Conservation (phyloP, 2,797 vertebrate species). For the Vespertilio murinus region DNA sequence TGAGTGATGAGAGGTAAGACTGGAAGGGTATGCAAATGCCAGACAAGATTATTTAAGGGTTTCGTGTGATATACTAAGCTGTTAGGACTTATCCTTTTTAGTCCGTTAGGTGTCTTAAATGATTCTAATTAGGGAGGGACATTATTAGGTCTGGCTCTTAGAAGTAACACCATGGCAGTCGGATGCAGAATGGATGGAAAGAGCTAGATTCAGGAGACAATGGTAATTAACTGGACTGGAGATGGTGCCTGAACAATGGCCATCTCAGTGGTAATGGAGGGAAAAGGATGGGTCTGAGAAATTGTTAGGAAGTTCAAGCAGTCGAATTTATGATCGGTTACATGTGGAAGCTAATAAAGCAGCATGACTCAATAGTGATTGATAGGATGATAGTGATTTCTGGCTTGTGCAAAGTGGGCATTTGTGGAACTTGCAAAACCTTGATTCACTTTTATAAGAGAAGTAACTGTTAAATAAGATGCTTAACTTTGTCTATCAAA, state of each 20-base stretch:
- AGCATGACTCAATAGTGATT: neutral
- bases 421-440: neutral
- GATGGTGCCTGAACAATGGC: neutral
- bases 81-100: neutral
- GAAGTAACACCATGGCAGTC: neutral
- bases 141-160: neutral
- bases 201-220: neutral
- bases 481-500: neutral
- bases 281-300: neutral
- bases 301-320: neutral
- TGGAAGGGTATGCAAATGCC: neutral
- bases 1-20: neutral
- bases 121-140: neutral
- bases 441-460: neutral
- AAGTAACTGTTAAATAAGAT: conserved; percentile 20
- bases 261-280: neutral
- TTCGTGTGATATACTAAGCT: neutral
- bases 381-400: neutral
- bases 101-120: neutral
- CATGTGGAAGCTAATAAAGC: neutral
- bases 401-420: neutral
- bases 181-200: neutral
- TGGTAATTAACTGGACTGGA: neutral
- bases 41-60: neutral
- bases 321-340: neutral